Base-by-base conservation (phyloP, 2,888 invertebrate species). In the Tiphia femorata region DNA sequence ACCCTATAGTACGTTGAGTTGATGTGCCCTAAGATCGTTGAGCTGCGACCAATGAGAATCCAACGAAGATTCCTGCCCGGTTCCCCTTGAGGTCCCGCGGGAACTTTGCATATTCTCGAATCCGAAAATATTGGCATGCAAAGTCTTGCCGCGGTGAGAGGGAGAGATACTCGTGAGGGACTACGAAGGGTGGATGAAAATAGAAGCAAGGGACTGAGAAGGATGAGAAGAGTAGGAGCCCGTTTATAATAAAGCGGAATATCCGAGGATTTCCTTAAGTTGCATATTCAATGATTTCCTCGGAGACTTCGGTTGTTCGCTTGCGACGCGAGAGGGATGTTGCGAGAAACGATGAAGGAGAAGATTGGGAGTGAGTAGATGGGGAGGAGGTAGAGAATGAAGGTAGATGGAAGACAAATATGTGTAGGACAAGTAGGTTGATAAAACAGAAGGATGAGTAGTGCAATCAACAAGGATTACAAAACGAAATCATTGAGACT, bases 221-320 rank as follows among this genome's bases (percentile, higher is more conserved):
- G 37, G 49, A 33, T 38, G 33, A 44, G 52, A 25, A 47, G 51
- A 56, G 49, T 49, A 46, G n/a, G n/a, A 65, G 67, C 71, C 70
- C 76, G 78, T 81, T 81, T 78, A 81, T 80, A 82, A 81, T 82
- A 82, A 83, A 82, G 81, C 78, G 80, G 78, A 81, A 81, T 83
- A 83, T 82, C 76, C 80, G 71, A 76, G 82, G 82, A 83, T 83
- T 83, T 81, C 70, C 80, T 79, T 80, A 80, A 88, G 89, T 88
- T 89, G 89, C 89, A 89, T 90, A 90, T 87, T 88, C 89, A 88
- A 89, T 90, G 90, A 90, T 90, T 90, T 90, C 90, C 90, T 90
- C 86, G 83, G 90, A 90, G 90, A 90, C 88, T 81, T 75, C 70
- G 62, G 70, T 58, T 69, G 59, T 65, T 70, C 53, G 58, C 49